phyloP scores from a whole-genome alignment of 1,140 invertebrate species.

The Platyura marginata region DNA sequence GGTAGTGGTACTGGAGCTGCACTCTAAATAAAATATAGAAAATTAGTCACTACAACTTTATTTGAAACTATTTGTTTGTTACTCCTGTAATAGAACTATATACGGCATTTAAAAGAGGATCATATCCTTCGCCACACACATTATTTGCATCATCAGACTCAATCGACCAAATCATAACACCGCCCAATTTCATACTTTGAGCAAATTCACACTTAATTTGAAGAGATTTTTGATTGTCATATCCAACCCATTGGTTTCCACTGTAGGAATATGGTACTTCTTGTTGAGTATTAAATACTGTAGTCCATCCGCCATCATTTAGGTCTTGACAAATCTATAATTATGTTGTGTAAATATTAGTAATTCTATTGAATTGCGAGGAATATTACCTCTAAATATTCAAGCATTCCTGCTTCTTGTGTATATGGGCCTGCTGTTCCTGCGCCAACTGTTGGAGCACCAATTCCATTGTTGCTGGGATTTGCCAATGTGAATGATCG shows the following conservation, averaged over 20 bases:
- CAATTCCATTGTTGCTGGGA: slow-evolving; percentile 26
- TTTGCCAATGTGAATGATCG: slow-evolving; percentile 36
- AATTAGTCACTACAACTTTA: too few relatives aligned
- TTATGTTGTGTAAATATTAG: neutral
- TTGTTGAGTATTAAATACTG: slow-evolving; percentile 30
- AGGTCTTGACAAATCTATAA: slow-evolving; percentile 21
- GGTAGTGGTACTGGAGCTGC: too few relatives aligned
- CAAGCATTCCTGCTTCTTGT: slow-evolving; percentile 38
- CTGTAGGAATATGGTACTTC: slow-evolving; percentile 42
- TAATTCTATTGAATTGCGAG: neutral
- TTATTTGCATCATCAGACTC: slow-evolving; percentile 54
- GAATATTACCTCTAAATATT: slow-evolving; percentile 36
- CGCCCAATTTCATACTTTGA: slow-evolving; percentile 30
- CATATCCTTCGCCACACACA: slow-evolving; percentile 31
- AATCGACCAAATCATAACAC: slow-evolving; percentile 53
- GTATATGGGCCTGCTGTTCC: slow-evolving; percentile 44
- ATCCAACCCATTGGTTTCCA: slow-evolving; percentile 53
- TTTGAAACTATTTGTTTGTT: too few relatives aligned
- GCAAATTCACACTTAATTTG: slow-evolving; percentile 33
- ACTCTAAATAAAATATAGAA: too few relatives aligned
- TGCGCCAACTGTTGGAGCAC: slow-evolving; percentile 29
- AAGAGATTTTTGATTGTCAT: slow-evolving; percentile 40
- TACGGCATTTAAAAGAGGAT: too few relatives aligned
- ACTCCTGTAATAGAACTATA: too few relatives aligned
- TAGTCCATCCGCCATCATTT: slow-evolving; percentile 24